Percentiles rank a stretch among this genome's conserved stretches.
These are phyloP conservation scores for Sebastes nivosus DNA, from an alignment of 2,797 vertebrate species.

Conservation along the genomic window DNA sequence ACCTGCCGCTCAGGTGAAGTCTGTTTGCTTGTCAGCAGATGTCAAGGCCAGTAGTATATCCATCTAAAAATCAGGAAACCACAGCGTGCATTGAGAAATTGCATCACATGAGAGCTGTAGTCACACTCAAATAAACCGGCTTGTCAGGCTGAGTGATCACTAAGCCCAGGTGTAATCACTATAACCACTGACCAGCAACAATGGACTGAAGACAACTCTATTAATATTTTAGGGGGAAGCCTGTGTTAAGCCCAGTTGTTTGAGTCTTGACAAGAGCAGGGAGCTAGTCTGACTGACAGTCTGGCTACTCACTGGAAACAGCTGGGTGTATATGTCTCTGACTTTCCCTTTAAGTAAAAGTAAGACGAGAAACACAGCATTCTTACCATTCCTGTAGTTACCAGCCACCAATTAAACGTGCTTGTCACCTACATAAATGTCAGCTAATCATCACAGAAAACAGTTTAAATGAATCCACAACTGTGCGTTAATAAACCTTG, in stretches of 20 bases:
- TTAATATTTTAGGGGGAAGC: conserved; percentile 23
- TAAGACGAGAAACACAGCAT: not conserved
- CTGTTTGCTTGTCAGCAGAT: conserved; percentile 3
- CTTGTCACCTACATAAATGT: not conserved
- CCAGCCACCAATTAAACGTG: not conserved
- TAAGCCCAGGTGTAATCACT: not conserved
- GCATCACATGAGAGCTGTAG: conserved; percentile 15
- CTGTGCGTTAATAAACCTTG: not conserved
- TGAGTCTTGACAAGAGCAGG: not conserved
- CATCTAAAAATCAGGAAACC: not conserved
- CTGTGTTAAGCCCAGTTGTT: not conserved
- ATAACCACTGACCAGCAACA: conserved; percentile 14
- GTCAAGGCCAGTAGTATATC: not conserved
- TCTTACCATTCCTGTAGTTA: not conserved
- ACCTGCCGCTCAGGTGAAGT: conserved; percentile 27
- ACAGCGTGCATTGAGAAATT: not conserved
- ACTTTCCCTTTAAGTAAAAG: not conserved
- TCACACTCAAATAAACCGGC: not conserved
- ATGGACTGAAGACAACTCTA: not conserved
- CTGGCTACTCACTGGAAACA: conserved; percentile 1
- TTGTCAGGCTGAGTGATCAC: not conserved
- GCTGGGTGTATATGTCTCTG: not conserved
- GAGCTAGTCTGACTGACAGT: not conserved
- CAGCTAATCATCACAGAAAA: not conserved
- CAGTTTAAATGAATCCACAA: not conserved